These are phyloP conservation scores for Drosophila mojavensis DNA, from an alignment of 1,140 invertebrate species.

Conservation along the genomic window DNA sequence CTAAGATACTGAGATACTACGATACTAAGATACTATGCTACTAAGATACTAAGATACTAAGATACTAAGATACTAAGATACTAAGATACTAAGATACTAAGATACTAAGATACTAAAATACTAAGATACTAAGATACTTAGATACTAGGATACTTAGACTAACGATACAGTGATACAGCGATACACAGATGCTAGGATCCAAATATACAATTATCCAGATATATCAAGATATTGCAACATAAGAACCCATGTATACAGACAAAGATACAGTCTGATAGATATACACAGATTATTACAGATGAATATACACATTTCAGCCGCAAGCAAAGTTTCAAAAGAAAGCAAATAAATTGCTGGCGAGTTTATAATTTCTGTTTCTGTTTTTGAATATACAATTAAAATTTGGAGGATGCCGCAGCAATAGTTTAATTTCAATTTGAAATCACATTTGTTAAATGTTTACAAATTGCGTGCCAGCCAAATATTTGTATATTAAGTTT, in stretches of 20 bases:
- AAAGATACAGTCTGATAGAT: not conserved
- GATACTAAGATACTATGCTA: not conserved
- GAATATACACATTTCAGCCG: not conserved
- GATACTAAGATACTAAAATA: too few relatives aligned
- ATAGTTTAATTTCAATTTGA: slow-evolving; percentile 37
- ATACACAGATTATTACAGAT: not conserved
- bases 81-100: too few relatives aligned
- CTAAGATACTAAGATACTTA: too few relatives aligned
- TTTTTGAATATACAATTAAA: slow-evolving; percentile 48
- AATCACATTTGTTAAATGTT: slow-evolving; percentile 38
- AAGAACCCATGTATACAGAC: too few relatives aligned
- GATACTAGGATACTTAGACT: too few relatives aligned
- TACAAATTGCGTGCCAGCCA: slow-evolving; percentile 30
- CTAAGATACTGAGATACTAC: not conserved
- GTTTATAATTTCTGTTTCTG: not conserved
- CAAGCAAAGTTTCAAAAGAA: not conserved
- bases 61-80: not conserved
- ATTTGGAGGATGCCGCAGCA: slow-evolving; percentile 8
- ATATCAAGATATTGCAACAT: too few relatives aligned
- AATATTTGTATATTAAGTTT: slow-evolving; percentile 24
- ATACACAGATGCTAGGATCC: too few relatives aligned
- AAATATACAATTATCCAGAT: too few relatives aligned
- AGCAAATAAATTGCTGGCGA: not conserved
- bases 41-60: not conserved
- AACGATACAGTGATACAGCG: too few relatives aligned